phyloP scores from a whole-genome alignment of 2,888 invertebrate species.

The Caprella mutica region DNA sequence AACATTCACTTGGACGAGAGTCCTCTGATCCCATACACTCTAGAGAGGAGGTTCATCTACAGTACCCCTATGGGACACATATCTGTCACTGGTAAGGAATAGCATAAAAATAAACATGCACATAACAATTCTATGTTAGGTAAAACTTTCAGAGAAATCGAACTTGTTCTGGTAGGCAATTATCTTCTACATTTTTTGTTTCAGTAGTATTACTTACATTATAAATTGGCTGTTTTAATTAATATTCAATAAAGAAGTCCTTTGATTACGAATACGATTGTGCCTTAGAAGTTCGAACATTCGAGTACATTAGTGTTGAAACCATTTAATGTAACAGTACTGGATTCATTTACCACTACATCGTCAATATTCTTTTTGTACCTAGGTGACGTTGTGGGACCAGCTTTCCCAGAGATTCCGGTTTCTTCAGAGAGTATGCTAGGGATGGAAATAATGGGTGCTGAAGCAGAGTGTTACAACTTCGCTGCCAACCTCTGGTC shows the following conservation, averaged over 20 bases:
- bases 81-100: constrained; percentile 42
- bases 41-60: constrained; percentile 81
- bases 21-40: constrained; percentile 81
- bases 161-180: too few species aligned
- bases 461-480: constrained; percentile 91
- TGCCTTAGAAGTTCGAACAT: too few species aligned
- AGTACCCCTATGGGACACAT: constrained; percentile 65
- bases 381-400: constrained; percentile 83
- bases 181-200: too few species aligned
- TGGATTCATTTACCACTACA: neutral
- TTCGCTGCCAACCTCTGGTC: constrained; percentile 75
- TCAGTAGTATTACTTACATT: too few species aligned
- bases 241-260: too few species aligned
- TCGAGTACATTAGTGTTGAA: neutral
- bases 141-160: too few species aligned
- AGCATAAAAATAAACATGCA: too few species aligned
- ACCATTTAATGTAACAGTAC: neutral
- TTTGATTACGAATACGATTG: too few species aligned
- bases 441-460: constrained; percentile 41
- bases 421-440: constrained; percentile 39
- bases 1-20: constrained; percentile 90
- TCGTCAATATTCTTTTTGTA: constrained; percentile 39
- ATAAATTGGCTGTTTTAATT: too few species aligned
- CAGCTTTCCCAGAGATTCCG: constrained; percentile 61
- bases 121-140: too few species aligned